phyloP scores from a whole-genome alignment of 2,888 invertebrate genomes.

The Cryptus armator region DNA sequence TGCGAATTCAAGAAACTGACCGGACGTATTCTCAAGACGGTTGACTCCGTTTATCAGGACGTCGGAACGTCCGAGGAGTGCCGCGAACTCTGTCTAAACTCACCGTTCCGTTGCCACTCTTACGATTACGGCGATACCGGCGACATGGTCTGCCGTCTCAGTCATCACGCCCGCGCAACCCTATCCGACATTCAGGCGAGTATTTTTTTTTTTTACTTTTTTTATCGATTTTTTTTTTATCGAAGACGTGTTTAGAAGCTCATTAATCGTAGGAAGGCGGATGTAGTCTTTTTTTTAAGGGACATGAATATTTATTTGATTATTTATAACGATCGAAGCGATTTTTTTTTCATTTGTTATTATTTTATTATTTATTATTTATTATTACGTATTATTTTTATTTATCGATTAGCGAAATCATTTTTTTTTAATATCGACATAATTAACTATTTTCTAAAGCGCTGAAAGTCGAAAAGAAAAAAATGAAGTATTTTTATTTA shows the following conservation, averaged over 20 bases:
- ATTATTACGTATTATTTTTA: too few species aligned
- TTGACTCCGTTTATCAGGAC: slow-evolving; percentile 96
- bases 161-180: slow-evolving; percentile 96
- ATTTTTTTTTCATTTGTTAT: too few species aligned
- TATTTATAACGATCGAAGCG: too few species aligned
- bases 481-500: not conserved
- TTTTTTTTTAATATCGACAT: not conserved
- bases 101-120: slow-evolving; percentile 95
- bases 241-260: not conserved
- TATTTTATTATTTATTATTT: too few species aligned
- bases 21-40: slow-evolving; percentile 96
- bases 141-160: slow-evolving; percentile 96
- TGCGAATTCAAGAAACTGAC: slow-evolving; percentile 97
- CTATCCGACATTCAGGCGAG: slow-evolving; percentile 94
- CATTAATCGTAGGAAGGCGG: not conserved
- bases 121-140: slow-evolving; percentile 98
- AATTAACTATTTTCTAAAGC: too few species aligned
- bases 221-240: not conserved
- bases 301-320: too few species aligned
- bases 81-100: slow-evolving; percentile 94
- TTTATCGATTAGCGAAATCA: not conserved
- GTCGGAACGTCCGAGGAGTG: slow-evolving; percentile 95
- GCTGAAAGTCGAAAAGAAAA: too few species aligned
- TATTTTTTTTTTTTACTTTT: slow-evolving; percentile 9
- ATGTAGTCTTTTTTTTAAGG: too few species aligned